Evolutionary conservation across 2,113 vertebrate genomes (phyloP).

Genomic region (Tragelaphus strepsiceros): DNA sequence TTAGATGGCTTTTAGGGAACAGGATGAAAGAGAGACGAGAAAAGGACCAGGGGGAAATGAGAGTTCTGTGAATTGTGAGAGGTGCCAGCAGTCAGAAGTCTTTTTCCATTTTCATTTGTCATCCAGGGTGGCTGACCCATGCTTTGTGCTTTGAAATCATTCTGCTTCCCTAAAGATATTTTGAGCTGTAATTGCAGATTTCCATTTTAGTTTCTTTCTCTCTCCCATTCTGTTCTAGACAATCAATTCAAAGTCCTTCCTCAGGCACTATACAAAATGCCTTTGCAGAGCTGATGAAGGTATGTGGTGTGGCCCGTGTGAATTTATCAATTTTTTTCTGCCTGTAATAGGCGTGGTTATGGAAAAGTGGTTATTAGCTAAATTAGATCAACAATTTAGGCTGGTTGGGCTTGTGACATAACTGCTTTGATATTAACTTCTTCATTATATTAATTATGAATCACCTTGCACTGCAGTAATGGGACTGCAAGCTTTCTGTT

Average conservation of each 20-base stretch:
- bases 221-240: background rate
- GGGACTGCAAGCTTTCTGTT: slow-evolving; percentile 35
- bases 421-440: slow-evolving; percentile 42
- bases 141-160: background rate
- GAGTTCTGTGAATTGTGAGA: background rate
- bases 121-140: background rate
- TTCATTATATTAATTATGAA: slow-evolving; percentile 64
- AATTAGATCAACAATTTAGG: slow-evolving; percentile 52
- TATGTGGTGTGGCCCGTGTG: background rate
- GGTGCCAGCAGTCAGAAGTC: background rate
- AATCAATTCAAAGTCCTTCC: background rate
- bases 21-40: background rate
- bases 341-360: slow-evolving; percentile 12
- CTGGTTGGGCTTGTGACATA: slow-evolving; percentile 41
- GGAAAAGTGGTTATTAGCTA: slow-evolving; percentile 47
- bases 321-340: slow-evolving; percentile 18
- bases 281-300: background rate
- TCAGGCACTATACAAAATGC: background rate
- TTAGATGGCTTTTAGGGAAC: background rate
- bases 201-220: background rate
- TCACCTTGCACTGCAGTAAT: slow-evolving; percentile 40
- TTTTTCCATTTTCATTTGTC: background rate
- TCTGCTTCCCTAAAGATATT: background rate
- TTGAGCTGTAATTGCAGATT: background rate
- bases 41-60: background rate